Evolutionary conservation across 92 coral and sea anemone genomes (phyloP), one percentile per base, ranked within the genome.

Genomic region (Zoanthus gigantus): DNA sequence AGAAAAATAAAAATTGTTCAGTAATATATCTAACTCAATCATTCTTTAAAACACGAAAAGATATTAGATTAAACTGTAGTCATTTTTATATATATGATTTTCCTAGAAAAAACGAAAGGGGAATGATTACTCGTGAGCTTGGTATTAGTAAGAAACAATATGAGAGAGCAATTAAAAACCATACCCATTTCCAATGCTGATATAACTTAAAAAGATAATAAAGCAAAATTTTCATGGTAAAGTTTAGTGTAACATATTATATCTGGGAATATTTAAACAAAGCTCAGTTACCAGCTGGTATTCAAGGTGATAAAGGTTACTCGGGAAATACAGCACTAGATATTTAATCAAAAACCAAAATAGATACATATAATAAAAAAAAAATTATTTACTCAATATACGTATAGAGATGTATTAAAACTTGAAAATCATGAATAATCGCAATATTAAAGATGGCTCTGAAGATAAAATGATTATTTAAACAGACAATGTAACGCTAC

Each of bases 61-160:
- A 31, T 29, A 75, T 75, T 2, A 1, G 84, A 53, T 15, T 79
- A 1, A 79, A 79, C 17, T 79, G 84, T 57, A 56, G 72, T 79
- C 84, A 79, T 15, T 79, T 50, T 79, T 79, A 72, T 57, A 15
- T 79, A 12, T 79, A 50, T 32, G 84, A 79, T 3, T 79, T 53
- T 32, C 84, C 72, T 11, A 5, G 14, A 3, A 56, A 11, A 1
- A 79, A 79, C 17, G 84, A 79, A 57, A 18, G 69, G 54, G 28
- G 71, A 15, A 7, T 78, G 30, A 54, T 52, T 16, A 78, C 84
- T 79, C 32, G 69, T 6, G 44, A 79, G n/a, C 47, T 52, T 15
- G 71, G 71, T 16, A 58, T 56, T n/a, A 6, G 13, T 9, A 57
- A 54, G 28, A 47, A 79, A 54, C n/a, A 58, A 58, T 16, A 58